A percentile compares a stretch with the other conserved stretches of the same genome.
phyloP scores from a whole-genome alignment of 2,797 vertebrate species.

The Aselliscus stoliczkanus region DNA sequence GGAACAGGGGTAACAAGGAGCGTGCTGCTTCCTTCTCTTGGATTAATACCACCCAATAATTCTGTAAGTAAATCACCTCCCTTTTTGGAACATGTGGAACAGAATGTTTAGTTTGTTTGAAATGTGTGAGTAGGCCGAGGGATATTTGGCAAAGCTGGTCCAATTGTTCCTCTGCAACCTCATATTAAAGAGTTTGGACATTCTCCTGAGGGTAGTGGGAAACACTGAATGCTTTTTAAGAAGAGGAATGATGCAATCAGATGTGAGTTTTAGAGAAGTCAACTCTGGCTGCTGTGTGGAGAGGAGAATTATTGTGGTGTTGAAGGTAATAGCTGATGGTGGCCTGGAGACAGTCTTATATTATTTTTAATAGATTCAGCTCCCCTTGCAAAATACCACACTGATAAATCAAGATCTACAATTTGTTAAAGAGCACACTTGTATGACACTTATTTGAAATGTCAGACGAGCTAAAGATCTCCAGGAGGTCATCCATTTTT shows the following conservation, averaged over 20 bases:
- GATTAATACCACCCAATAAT: background rate
- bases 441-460: background rate
- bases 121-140: background rate
- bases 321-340: background rate
- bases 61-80: background rate
- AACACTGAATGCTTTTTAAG: background rate
- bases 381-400: background rate
- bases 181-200: background rate
- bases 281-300: background rate
- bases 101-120: background rate
- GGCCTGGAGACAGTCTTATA: background rate
- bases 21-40: background rate
- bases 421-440: background rate
- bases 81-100: background rate
- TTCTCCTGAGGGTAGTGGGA: background rate
- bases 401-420: background rate
- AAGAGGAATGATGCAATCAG: background rate
- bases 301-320: background rate
- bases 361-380: background rate
- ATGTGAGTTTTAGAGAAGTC: slow-evolving; percentile 16
- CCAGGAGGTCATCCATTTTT: background rate
- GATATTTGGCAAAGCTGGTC: background rate
- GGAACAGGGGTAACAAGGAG: background rate
- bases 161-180: background rate
- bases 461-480: background rate